A percentile compares a stretch with the other conserved stretches of the same genome.
Evolutionary conservation across 2,113 vertebrate species (phyloP).

Genomic region (Sclerurus mexicanus): DNA sequence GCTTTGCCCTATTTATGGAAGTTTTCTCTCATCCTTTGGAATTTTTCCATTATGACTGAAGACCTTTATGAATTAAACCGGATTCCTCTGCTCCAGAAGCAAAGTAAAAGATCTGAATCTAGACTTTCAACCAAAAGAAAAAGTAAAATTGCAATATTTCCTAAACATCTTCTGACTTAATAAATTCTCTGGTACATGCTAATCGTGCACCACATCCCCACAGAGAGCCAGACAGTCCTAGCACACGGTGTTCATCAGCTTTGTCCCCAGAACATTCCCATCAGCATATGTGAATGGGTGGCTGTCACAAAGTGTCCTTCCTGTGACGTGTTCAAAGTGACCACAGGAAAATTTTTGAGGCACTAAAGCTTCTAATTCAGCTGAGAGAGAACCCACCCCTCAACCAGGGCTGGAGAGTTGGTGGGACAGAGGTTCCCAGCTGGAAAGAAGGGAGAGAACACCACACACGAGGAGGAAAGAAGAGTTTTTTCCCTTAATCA

Average conservation of each 20-base stretch:
- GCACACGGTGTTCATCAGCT: neutral
- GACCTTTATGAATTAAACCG: neutral
- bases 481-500: neutral
- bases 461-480: accelerated
- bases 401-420: neutral
- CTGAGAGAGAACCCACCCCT: neutral
- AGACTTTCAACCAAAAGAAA: neutral
- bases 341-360: neutral
- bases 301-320: neutral
- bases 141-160: neutral
- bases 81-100: neutral
- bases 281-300: neutral
- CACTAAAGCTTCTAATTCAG: neutral
- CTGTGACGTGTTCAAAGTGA: neutral
- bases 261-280: neutral
- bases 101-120: neutral
- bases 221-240: neutral
- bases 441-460: neutral
- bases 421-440: accelerated
- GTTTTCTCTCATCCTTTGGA: neutral
- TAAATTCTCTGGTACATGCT: neutral
- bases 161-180: neutral
- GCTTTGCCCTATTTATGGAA: neutral
- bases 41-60: neutral
- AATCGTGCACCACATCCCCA: neutral